Evolutionary conservation across 2,888 invertebrate species (phyloP), one percentile per base, ranked within the genome.

Genomic region (Laspeyria flexula): DNA sequence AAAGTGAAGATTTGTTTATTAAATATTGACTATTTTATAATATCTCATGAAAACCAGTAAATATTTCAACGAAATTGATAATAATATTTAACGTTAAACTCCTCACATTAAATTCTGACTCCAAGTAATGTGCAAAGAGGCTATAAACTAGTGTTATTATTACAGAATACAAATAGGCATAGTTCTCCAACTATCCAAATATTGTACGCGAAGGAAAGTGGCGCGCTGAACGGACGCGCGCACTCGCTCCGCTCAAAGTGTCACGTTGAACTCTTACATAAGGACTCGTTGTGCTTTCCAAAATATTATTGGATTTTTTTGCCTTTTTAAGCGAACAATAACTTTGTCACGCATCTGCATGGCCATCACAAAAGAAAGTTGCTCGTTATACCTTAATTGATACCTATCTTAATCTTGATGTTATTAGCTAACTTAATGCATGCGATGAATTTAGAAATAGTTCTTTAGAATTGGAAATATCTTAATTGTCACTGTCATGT

Each of bases 261-360:
- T 91, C 90, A 92, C 91, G 81, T 84, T 90, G 91, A 92, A 91
- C 91, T 91, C 85, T 92, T 92, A 90, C 90, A 87, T 92, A 92
- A 92, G 88, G 85, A 86, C 81, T 82, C 75, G 73, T 58, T 75
- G 83, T 88, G 90, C 91, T 92, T 92, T 92, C 91, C 83, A 92
- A 91, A 91, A 89, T 88, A 84, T 87, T 81, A 85, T 85, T 82
- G 83, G 74, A 75, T 68, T 81, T 84, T 86, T 86, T 81, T 72
- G 66, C 75, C 79, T 83, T 85, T 85, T 85, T 73, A 67, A 71
- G 71, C 71, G 62, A 79, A 85, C 85, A 85, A 86, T 84, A 72
- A 71, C 65, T 77, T 79, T 78, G 75, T 76, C 75, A 60, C 61
- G 55, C 59, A 66, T 75, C 70, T 69, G 69, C 64, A 78, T 72